phyloP scores from a whole-genome alignment of 2,888 invertebrate species.

The Drosophila conformis region DNA sequence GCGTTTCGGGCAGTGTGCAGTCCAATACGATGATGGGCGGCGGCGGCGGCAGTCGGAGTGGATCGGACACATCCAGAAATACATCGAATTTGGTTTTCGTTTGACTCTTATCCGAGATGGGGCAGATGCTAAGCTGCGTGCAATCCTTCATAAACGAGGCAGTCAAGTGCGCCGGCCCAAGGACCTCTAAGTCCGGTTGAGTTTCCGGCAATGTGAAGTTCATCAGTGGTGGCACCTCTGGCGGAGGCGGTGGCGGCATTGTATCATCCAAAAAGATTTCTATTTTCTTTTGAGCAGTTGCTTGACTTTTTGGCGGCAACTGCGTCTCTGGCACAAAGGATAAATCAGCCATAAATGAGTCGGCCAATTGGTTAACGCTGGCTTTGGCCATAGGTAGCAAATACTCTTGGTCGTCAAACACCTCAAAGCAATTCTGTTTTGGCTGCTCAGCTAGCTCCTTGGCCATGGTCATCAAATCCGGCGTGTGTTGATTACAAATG shows the following conservation, averaged over 20 bases:
- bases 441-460: constrained; percentile 20
- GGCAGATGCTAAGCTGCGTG: constrained; percentile 59
- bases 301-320: constrained; percentile 4
- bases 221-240: constrained; percentile 10
- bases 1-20: constrained; percentile 17
- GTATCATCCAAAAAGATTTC: constrained; percentile 65
- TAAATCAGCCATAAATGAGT: constrained; percentile 67
- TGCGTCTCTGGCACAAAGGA: constrained; percentile 73
- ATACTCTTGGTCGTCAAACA: constrained; percentile 49
- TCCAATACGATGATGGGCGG: constrained; percentile 1
- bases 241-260: constrained; percentile 34
- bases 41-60: constrained; percentile 1
- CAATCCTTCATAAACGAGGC: constrained; percentile 75
- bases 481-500: constrained; percentile 61
- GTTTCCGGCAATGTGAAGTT: constrained; percentile 55
- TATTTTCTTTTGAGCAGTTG: constrained; percentile 37
- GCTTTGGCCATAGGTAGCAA: constrained; percentile 1
- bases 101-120: constrained; percentile 6
- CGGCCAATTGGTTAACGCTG: constrained; percentile 30
- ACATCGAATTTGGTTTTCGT: constrained; percentile 27
- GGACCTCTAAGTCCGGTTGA: constrained; percentile 39
- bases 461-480: constrained; percentile 46
- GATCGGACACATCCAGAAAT: constrained; percentile 41
- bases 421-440: constrained; percentile 21
- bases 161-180: constrained; percentile 45